Evolutionary conservation across 2,113 vertebrate genomes (phyloP).

Genomic region (Trachemys scripta): DNA sequence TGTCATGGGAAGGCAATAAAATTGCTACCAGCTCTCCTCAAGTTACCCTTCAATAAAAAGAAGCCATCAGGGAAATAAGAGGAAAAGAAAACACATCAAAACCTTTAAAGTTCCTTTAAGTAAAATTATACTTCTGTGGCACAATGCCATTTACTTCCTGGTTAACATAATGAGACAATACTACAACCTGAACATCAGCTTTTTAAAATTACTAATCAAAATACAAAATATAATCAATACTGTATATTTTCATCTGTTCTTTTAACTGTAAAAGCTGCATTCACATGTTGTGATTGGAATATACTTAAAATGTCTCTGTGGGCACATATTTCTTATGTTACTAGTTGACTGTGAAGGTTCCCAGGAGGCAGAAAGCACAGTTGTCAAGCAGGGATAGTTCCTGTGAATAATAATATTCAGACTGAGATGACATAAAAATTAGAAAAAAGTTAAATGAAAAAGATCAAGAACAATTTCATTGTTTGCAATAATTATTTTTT

Average conservation of each 20-base stretch:
- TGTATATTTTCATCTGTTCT: conserved; percentile 55
- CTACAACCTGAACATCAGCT: conserved; percentile 66
- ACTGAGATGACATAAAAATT: not conserved
- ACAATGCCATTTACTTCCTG: conserved; percentile 78
- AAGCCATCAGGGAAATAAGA: conserved; percentile 84
- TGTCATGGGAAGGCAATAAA: conserved; percentile 84
- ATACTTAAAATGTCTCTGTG: conserved; percentile 31
- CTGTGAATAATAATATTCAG: conserved; percentile 43
- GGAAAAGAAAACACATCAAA: conserved; percentile 83
- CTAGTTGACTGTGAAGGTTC: conserved; percentile 49
- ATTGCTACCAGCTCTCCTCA: conserved; percentile 87
- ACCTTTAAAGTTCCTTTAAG: conserved; percentile 79
- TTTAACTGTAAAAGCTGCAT: conserved; percentile 55
- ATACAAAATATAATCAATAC: conserved; percentile 67
- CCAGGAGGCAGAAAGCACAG: conserved; percentile 31
- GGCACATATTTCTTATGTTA: conserved; percentile 49
- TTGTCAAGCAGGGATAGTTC: not conserved
- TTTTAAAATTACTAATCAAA: conserved; percentile 70
- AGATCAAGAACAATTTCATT: not conserved
- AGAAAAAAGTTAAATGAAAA: conserved; percentile 7
- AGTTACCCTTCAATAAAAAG: conserved; percentile 86
- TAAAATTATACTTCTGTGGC: conserved; percentile 81
- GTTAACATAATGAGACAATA: conserved; percentile 80
- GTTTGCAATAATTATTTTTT: not conserved
- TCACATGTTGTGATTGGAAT: conserved; percentile 45